Percentiles rank a stretch among this genome's conserved stretches.
phyloP scores from a whole-genome alignment of 2,113 vertebrate species.

The Nestor notabilis region DNA sequence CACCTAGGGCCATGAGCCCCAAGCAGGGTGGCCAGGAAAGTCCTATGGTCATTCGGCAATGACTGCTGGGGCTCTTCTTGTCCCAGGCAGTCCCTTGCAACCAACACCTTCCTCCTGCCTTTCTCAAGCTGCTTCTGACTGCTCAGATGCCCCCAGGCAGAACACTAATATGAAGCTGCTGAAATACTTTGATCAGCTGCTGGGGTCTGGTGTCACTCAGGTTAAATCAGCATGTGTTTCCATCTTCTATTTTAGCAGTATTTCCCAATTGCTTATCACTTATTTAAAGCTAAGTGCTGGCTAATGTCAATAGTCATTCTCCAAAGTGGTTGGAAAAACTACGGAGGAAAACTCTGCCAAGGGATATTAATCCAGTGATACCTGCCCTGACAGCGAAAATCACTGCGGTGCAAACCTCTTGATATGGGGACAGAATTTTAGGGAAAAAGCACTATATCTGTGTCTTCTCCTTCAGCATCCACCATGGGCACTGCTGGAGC shows the following conservation, averaged over 20 bases:
- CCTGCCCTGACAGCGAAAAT: background rate
- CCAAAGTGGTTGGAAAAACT: background rate
- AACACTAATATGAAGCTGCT: background rate
- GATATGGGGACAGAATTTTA: background rate
- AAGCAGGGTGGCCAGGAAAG: background rate
- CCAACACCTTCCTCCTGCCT: background rate
- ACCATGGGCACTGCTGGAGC: background rate
- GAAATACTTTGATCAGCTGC: slow-evolving; percentile 27
- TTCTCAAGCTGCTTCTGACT: background rate
- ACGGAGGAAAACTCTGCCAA: background rate
- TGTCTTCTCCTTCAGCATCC: background rate
- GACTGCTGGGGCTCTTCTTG: background rate
- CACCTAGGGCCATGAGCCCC: background rate
- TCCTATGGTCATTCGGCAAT: background rate
- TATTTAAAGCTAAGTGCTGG: background rate
- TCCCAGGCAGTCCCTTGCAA: background rate
- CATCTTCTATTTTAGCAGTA: background rate
- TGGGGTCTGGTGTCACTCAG: background rate
- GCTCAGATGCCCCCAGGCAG: background rate
- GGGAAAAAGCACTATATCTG: background rate
- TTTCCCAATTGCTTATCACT: background rate
- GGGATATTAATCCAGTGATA: background rate
- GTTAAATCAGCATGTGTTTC: background rate
- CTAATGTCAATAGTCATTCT: background rate
- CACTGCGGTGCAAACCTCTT: background rate